Evolutionary conservation across 2,888 invertebrate species (phyloP).

Genomic region (Ferrisia virgata): DNA sequence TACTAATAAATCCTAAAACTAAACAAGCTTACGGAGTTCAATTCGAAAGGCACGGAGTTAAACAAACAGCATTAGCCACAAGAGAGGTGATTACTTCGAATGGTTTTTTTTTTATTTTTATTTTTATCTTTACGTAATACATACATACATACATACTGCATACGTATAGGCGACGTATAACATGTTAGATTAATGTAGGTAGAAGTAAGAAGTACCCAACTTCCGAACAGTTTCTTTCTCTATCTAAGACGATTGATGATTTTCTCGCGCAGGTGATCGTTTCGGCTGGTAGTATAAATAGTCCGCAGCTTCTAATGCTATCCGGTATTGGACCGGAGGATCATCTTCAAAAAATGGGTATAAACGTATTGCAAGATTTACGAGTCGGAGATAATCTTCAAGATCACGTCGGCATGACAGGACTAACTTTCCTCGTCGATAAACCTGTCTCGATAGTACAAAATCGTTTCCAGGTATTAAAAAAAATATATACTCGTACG

Average conservation of each 20-base stretch:
- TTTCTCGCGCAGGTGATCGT: constrained; percentile 62
- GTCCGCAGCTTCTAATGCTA: constrained; percentile 86
- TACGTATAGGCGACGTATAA: background rate
- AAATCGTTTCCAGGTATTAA: constrained; percentile 57
- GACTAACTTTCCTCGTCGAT: constrained; percentile 73
- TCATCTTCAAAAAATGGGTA: constrained; percentile 67
- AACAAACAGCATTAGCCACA: constrained; percentile 67
- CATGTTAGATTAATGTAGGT: background rate
- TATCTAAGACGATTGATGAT: background rate
- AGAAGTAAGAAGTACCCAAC: too few species aligned
- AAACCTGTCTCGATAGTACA: constrained; percentile 81
- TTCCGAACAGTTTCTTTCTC: background rate
- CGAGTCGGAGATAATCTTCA: constrained; percentile 73
- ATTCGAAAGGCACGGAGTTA: constrained; percentile 70
- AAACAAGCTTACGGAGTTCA: constrained; percentile 78
- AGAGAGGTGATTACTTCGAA: constrained; percentile 60
- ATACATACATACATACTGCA: too few species aligned
- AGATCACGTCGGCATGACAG: constrained; percentile 79
- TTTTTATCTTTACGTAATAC: too few species aligned
- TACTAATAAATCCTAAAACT: constrained; percentile 70
- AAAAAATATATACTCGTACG: background rate
- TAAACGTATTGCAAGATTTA: constrained; percentile 71
- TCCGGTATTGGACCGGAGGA: constrained; percentile 77
- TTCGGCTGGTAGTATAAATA: constrained; percentile 87
- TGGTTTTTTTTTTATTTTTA: too few species aligned